Conservation (phyloP, 2,888 invertebrate genomes). For the Thyatira batis region DNA sequence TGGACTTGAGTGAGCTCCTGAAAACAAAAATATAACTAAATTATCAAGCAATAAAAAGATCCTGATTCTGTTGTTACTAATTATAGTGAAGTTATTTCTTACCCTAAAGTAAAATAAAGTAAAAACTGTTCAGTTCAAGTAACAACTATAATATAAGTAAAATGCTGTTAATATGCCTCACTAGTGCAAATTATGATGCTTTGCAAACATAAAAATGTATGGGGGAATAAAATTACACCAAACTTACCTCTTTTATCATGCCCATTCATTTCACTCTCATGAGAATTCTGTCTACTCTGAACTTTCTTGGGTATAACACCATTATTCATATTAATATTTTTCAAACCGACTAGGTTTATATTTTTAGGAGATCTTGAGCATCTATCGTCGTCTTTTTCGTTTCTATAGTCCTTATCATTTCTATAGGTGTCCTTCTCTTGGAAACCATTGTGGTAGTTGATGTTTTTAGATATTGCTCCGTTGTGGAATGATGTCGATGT, state of each 20-base stretch:
- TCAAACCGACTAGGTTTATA: constrained; percentile 69
- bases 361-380: constrained; percentile 68
- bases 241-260: constrained; percentile 64
- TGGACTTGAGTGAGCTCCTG: constrained; percentile 66
- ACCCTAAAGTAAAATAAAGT: no score
- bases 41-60: not conserved
- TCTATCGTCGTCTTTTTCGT: constrained; percentile 43
- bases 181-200: no score
- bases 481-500: constrained; percentile 67
- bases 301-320: constrained; percentile 67
- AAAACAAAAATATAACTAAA: constrained; percentile 26
- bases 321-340: constrained; percentile 72
- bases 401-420: constrained; percentile 43
- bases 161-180: no score
- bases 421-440: constrained; percentile 55
- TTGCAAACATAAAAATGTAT: not conserved
- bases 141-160: no score
- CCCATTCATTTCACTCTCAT: constrained; percentile 65
- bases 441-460: constrained; percentile 67
- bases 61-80: no score
- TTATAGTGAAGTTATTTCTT: no score
- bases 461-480: constrained; percentile 72
- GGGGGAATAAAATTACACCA: not conserved
- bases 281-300: constrained; percentile 66
- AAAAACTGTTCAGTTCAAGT: no score